These are phyloP conservation scores for Ginglymostoma cirratum DNA, from an alignment of 2,113 vertebrate genomes.

Conservation along the genomic window DNA sequence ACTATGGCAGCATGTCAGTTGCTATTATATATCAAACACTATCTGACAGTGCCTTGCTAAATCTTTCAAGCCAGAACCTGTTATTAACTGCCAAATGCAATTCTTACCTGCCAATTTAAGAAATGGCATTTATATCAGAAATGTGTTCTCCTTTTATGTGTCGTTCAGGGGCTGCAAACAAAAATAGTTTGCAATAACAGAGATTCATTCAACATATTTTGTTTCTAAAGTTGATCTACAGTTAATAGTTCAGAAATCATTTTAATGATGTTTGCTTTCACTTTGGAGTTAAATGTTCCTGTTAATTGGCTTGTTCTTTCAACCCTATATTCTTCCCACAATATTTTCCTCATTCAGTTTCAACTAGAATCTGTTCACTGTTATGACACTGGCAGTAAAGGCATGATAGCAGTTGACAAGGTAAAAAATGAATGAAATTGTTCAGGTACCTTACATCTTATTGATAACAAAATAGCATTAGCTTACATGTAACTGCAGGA, in stretches of 20 bases:
- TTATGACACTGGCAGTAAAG: background rate
- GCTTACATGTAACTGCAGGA: background rate
- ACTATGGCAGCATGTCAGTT: constrained; percentile 22
- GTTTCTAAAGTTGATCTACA: constrained; percentile 14
- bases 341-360: background rate
- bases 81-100: constrained; percentile 33
- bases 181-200: background rate
- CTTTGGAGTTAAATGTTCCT: background rate
- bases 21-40: background rate
- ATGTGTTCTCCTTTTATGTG: constrained; percentile 23
- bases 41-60: background rate
- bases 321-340: background rate
- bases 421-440: constrained; percentile 17
- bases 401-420: background rate
- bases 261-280: background rate
- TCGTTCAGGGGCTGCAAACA: background rate
- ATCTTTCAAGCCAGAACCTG: constrained; percentile 35
- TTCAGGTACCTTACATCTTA: background rate
- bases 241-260: constrained; percentile 1
- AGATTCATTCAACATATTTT: background rate
- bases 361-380: background rate
- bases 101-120: constrained; percentile 31
- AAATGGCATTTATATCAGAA: constrained; percentile 23
- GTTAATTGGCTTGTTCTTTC: background rate
- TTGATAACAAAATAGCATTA: background rate